A percentile compares a stretch with the other conserved stretches of the same genome.
These are phyloP conservation scores for Styela clava DNA, from an alignment of 23 tunicate species.

Conservation along the genomic window DNA sequence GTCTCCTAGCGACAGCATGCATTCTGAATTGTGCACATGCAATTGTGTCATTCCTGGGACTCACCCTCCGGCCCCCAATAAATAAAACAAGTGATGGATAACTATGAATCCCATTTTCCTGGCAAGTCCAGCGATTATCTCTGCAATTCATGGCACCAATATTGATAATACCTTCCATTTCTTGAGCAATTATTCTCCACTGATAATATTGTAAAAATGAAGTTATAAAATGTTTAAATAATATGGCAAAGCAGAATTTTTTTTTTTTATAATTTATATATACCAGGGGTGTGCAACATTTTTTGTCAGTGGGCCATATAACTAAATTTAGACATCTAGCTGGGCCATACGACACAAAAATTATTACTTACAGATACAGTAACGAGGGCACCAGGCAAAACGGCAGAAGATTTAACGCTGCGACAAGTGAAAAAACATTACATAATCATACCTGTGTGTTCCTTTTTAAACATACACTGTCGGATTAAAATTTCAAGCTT, in stretches of 20 bases:
- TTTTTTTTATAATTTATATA: too few species aligned
- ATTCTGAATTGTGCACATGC: constrained; percentile 1
- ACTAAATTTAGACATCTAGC: too few species aligned
- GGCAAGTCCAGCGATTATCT: constrained; percentile 89
- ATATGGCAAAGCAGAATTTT: background rate
- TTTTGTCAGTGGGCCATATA: too few species aligned
- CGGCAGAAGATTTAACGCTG: too few species aligned
- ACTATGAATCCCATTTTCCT: constrained; percentile 72
- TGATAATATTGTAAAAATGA: constrained; percentile 10
- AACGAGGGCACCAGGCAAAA: too few species aligned
- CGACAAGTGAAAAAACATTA: too few species aligned
- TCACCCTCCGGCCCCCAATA: constrained; percentile 66
- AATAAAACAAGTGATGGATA: constrained; percentile 87
- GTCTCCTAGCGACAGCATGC: constrained; percentile 1
- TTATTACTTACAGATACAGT: too few species aligned
- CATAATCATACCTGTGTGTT: too few species aligned
- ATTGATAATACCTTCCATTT: constrained; percentile 85
- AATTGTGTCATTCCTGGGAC: background rate
- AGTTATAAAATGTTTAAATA: background rate
- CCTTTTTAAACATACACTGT: too few species aligned
- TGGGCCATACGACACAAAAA: too few species aligned
- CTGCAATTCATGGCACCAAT: constrained; percentile 97
- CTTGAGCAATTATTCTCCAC: constrained; percentile 97
- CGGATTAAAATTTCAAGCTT: too few species aligned
- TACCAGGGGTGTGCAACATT: too few species aligned